These are phyloP conservation scores for Crotalus tigris DNA, from an alignment of 2,113 vertebrate species.

Conservation along the genomic window DNA sequence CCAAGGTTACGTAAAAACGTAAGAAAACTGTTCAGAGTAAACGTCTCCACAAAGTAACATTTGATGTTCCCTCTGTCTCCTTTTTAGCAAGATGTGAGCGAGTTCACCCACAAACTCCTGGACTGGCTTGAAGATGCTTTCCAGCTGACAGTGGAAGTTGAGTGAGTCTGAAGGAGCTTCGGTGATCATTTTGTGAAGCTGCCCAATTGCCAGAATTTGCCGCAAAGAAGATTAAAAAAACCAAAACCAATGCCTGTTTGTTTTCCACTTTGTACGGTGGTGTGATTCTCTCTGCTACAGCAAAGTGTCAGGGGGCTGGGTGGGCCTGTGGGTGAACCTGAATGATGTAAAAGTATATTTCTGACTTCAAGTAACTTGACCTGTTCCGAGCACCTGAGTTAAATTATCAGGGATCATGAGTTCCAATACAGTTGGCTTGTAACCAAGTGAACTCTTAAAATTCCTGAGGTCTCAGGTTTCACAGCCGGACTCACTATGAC, in stretches of 20 bases:
- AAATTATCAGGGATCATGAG: background rate
- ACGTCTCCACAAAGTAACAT: accelerated
- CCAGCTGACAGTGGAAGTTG: conserved; percentile 85
- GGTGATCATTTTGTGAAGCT: accelerated
- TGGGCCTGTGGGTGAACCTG: background rate
- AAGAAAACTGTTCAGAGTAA: background rate
- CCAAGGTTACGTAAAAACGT: background rate
- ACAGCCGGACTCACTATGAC: background rate
- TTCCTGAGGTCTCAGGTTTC: background rate
- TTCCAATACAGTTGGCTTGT: background rate
- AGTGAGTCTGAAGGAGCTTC: conserved; percentile 70
- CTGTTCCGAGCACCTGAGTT: background rate
- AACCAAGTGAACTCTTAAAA: background rate
- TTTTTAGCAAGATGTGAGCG: conserved; percentile 91
- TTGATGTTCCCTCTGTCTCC: conserved; percentile 37
- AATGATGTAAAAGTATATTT: background rate
- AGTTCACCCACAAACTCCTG: conserved; percentile 96
- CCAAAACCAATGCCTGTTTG: background rate
- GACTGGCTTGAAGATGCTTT: conserved; percentile 97
- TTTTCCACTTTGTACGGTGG: background rate
- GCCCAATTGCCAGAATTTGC: background rate
- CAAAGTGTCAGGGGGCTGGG: background rate
- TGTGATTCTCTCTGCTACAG: background rate
- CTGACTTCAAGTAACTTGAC: background rate
- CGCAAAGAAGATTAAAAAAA: background rate